Evolutionary conservation across 2,888 invertebrate species (phyloP), one percentile per base, ranked within the genome.

Genomic region (Pediacus dermestoides): DNA sequence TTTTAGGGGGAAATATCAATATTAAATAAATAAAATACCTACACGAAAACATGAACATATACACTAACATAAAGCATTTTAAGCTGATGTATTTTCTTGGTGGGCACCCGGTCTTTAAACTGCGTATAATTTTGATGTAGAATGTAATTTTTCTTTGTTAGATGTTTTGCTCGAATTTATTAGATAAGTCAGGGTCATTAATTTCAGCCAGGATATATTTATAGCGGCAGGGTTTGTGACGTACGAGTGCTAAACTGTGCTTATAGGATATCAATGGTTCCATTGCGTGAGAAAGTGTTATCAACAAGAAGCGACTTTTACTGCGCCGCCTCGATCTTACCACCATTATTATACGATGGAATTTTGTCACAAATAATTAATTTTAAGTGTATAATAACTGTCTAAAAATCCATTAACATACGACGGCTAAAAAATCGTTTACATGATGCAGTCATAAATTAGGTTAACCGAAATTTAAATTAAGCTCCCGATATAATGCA

Each of bases 251-350:
- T 54, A 52, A 55, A 51, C 52, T 52, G 51, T 54, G 50, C 52
- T 55, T 56, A 48, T 49, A 50, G 36, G 53, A 52, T 61, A 58
- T 55, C 58, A 56, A 58, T 57, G 49, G 52, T 44, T 42, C 38
- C 42, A 50, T 60, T 54, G 60, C 60, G 60, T 61, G 61, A 49
- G 50, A 47, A 47, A 37, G 31, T 31, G 46, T 45, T 49, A 58
- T 58, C 52, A 56, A 49, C 43, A 39, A 42, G 38, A 33, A 44
- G 45, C 37, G 37, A 48, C 48, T 52, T 48, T 41, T 42, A 25
- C 22, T 35, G 34, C 48, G 36, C 40, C 35, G 39, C 40, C 41
- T 39, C 35, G 34, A 40, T 43, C 33, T 35, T 34, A 36, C 35
- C 32, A 30, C 42, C 44, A 36, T 43, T 43, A 37, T 36, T 47